These are phyloP conservation scores for Nesometra sesokonis DNA, from an alignment of 35 echinoderm and acorn worm genomes.

Conservation along the genomic window DNA sequence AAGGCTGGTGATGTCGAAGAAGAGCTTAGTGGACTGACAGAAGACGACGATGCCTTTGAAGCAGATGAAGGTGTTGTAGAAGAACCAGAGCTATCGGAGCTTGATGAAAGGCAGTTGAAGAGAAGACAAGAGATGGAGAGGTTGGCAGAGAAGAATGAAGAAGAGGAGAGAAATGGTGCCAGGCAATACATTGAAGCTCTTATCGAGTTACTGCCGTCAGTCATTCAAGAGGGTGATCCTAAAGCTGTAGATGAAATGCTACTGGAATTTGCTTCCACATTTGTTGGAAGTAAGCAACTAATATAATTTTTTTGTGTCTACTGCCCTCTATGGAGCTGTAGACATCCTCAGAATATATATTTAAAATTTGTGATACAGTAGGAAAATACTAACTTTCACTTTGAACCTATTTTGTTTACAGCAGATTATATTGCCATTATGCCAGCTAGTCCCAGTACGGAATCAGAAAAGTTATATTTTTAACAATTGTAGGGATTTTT, in stretches of 20 bases:
- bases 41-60: background rate
- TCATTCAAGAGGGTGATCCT: constrained; percentile 44
- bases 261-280: constrained; percentile 76
- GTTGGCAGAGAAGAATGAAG: constrained; percentile 35
- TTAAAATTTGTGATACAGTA: too few relatives aligned
- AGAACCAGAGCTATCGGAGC: background rate
- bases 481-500: too few relatives aligned
- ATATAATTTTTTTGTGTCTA: too few relatives aligned
- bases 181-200: constrained; percentile 66
- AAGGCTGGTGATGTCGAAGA: constrained; percentile 13
- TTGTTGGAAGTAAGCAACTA: constrained; percentile 73
- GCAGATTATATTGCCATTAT: too few relatives aligned
- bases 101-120: constrained; percentile 15
- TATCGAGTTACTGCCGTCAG: constrained; percentile 45
- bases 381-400: too few relatives aligned
- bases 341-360: too few relatives aligned
- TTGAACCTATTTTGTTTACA: too few relatives aligned
- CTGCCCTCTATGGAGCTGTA: too few relatives aligned
- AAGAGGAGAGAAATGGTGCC: constrained; percentile 73
- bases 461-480: too few relatives aligned
- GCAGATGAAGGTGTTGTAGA: constrained; percentile 14
- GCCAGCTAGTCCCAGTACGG: too few relatives aligned
- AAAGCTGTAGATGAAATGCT: constrained; percentile 58
- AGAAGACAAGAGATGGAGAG: constrained; percentile 39
- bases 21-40: background rate